A percentile compares a stretch with the other conserved stretches of the same genome.
These are phyloP conservation scores for Caenorhabditis auriculariae DNA, from an alignment of 2,888 invertebrate genomes.

Conservation along the genomic window DNA sequence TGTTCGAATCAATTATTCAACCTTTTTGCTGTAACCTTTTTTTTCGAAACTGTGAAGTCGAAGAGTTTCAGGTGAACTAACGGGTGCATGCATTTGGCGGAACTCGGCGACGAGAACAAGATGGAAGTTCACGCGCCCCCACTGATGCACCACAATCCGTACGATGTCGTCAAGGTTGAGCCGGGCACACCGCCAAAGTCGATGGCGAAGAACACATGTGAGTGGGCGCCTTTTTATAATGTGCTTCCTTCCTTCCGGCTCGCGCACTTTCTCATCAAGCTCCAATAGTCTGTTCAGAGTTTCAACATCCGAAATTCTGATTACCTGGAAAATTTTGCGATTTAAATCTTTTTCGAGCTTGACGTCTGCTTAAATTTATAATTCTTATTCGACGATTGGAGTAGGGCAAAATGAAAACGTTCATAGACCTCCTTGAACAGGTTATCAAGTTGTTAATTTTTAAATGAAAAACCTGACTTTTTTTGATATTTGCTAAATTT, in stretches of 20 bases:
- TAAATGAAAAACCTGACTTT: too few relatives aligned
- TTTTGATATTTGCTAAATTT: too few relatives aligned
- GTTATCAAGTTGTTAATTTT: too few relatives aligned
- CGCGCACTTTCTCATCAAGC: too few relatives aligned
- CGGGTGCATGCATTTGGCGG: constrained; percentile 3
- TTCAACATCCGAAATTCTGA: too few relatives aligned
- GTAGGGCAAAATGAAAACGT: too few relatives aligned
- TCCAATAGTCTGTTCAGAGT: too few relatives aligned
- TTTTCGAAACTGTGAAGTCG: not conserved
- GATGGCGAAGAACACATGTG: constrained; percentile 33
- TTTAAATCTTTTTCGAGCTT: too few relatives aligned
- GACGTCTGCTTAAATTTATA: too few relatives aligned
- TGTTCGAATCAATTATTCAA: not conserved
- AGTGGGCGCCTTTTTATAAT: constrained; percentile 7
- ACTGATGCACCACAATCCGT: constrained; percentile 45
- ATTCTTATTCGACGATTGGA: too few relatives aligned
- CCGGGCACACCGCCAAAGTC: constrained; percentile 26
- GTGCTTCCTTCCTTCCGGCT: not conserved
- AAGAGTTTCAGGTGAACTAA: not conserved
- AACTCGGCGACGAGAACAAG: constrained; percentile 1
- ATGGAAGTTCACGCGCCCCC: constrained; percentile 36
- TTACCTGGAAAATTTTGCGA: too few relatives aligned
- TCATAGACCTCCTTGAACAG: too few relatives aligned
- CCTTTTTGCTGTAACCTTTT: not conserved
- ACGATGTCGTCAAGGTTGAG: constrained; percentile 45